These are phyloP conservation scores for Masticophis lateralis DNA, from an alignment of 2,797 vertebrate species.

Conservation along the genomic window DNA sequence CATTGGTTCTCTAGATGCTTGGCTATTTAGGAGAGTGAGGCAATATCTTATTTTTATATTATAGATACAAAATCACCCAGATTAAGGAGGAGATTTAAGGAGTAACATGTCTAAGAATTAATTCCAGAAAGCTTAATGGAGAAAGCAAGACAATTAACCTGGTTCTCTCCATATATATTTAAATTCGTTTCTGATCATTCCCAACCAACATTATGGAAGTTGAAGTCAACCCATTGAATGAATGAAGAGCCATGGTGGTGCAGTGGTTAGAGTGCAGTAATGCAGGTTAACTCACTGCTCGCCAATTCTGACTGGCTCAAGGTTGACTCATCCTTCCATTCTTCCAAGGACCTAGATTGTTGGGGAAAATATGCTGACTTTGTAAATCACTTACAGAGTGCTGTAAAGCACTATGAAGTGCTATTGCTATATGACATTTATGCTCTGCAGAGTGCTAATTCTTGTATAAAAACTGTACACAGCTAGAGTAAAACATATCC, in stretches of 20 bases:
- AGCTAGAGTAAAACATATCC: not conserved
- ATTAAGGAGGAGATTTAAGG: not conserved
- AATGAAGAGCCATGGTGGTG: not conserved
- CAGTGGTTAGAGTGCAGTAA: not conserved
- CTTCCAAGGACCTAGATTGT: not conserved
- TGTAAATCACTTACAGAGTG: not conserved
- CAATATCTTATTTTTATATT: not conserved
- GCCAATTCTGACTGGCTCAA: no score
- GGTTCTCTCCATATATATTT: not conserved
- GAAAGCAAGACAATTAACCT: not conserved
- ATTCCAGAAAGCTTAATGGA: not conserved
- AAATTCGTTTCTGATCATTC: not conserved
- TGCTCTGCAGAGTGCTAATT: not conserved
- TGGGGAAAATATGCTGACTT: not conserved
- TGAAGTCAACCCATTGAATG: not conserved
- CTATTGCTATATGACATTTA: conserved; percentile 13
- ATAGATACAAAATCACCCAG: not conserved
- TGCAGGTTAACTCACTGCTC: not conserved
- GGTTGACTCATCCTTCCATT: not conserved
- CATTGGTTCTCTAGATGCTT: not conserved
- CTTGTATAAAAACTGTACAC: not conserved
- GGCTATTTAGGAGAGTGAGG: not conserved
- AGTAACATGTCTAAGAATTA: not conserved
- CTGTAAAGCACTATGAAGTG: not conserved
- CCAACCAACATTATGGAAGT: not conserved